A percentile compares a stretch with the other conserved stretches of the same genome.
These are phyloP conservation scores for Andrena bucephala DNA, from an alignment of 2,888 invertebrate genomes.

Conservation along the genomic window DNA sequence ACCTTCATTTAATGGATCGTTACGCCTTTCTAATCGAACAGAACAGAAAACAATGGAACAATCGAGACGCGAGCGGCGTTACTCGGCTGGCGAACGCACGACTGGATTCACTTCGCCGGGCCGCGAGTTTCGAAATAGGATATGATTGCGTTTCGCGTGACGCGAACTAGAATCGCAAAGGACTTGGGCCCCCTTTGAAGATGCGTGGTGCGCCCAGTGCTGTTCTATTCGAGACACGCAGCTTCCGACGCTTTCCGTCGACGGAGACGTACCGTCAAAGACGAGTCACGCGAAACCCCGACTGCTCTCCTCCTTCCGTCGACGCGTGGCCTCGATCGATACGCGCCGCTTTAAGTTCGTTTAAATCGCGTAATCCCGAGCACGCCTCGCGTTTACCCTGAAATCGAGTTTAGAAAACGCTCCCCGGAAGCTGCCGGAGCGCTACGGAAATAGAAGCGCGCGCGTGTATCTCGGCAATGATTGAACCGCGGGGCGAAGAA, in stretches of 20 bases:
- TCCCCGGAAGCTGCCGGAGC: not conserved
- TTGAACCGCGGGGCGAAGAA: not conserved
- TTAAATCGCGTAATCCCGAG: slow-evolving; percentile 56
- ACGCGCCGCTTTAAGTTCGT: slow-evolving; percentile 58
- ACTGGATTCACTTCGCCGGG: slow-evolving; percentile 34
- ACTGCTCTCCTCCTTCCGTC: slow-evolving; percentile 22
- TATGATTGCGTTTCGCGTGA: slow-evolving; percentile 59
- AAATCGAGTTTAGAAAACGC: slow-evolving; percentile 35
- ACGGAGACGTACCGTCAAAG: slow-evolving; percentile 59
- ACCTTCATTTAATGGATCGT: slow-evolving; percentile 6
- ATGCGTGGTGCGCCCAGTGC: slow-evolving; percentile 35
- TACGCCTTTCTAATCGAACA: slow-evolving; percentile 4
- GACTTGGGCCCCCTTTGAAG: slow-evolving; percentile 65
- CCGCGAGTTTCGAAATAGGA: slow-evolving; percentile 52
- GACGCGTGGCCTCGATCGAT: slow-evolving; percentile 48
- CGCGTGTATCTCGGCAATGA: slow-evolving; percentile 1
- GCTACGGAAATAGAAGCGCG: slow-evolving; percentile 23
- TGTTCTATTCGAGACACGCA: slow-evolving; percentile 63
- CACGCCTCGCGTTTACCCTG: slow-evolving; percentile 31
- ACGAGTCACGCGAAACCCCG: slow-evolving; percentile 48
- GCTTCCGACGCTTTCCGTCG: slow-evolving; percentile 54
- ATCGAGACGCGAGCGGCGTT: slow-evolving; percentile 19
- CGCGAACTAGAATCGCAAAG: slow-evolving; percentile 63
- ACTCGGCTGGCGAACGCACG: slow-evolving; percentile 33
- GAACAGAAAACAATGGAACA: slow-evolving; percentile 35